Base-by-base conservation (phyloP, 1,140 invertebrate species). In the Drosophila oshimai region DNA sequence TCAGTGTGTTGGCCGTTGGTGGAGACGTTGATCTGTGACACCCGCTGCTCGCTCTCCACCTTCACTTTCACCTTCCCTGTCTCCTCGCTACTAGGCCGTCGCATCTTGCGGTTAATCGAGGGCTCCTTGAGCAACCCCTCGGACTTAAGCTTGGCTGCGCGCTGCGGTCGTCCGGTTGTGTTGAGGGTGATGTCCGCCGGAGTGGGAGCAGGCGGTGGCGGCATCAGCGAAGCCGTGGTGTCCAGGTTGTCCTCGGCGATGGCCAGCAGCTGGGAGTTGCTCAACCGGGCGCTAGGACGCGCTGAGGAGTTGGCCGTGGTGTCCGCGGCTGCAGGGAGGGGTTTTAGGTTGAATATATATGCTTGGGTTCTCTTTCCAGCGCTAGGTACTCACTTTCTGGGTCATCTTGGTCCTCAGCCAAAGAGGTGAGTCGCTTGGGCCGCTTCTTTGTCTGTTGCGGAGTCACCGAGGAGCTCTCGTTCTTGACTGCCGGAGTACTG, bases 361-460 rank as follows among this genome's bases (percentile, higher is more conserved):
- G n/a, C n/a, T 13, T 6, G 1, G 9, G 1, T 6, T 6, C 13
- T 29, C 4, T 2, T 6, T 3, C 20, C 6, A 10, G n/a, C n/a
- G 1, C 3, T 2, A 3, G 22, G 15, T 45, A 81, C 58, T 54
- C 24, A 89, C 79, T 62, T 22, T 69, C 61, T 26, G 13, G 13
- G 6, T 81, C 80, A 13, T 73, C 54, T 12, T 72, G 57, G 39
- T 77, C 62, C 39, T 90, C 89, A 9, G 22, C 24, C 4, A 90
- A 15, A 3, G 78, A 58, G 7, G 70, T 22, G 0, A 90, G 28
- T 3, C 89, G 89, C 45, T 90, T 90, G 18, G 74, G 31, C 0
- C 89, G 77, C 39, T 90, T 90, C 39, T 90, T 90, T 0, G 72
- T 84, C 28, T 90, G 89, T 46, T 90, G 89, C 24, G 89, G 89